phyloP scores from a whole-genome alignment of 2,113 vertebrate genomes.

The Lasiurus borealis region DNA sequence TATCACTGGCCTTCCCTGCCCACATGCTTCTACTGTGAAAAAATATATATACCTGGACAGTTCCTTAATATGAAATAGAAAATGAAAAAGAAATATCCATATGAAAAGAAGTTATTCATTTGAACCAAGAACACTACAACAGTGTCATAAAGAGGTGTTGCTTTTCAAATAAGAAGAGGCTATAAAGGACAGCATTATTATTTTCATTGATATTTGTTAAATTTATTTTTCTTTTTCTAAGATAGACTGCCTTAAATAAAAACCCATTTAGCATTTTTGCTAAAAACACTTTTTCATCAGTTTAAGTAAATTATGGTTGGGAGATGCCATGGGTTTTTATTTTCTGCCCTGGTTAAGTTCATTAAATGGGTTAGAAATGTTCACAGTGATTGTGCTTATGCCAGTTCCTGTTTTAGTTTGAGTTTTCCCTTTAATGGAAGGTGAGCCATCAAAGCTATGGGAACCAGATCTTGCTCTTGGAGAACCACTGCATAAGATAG shows the following conservation, averaged over 20 bases:
- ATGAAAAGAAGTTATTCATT: background rate
- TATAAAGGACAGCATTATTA: background rate
- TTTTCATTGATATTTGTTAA: background rate
- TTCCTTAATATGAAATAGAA: background rate
- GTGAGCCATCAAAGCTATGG: background rate
- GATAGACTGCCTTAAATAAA: background rate
- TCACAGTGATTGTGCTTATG: background rate
- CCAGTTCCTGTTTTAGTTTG: background rate
- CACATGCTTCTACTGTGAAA: background rate
- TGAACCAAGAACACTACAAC: background rate
- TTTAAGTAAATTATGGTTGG: background rate
- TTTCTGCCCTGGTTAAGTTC: background rate
- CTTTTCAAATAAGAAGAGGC: background rate
- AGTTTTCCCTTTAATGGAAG: background rate
- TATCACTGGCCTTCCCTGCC: background rate
- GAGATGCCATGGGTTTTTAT: background rate
- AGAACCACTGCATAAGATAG: background rate
- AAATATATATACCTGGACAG: background rate
- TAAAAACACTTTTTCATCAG: background rate
- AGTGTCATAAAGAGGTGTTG: background rate
- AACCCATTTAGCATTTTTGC: background rate
- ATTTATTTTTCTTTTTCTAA: background rate
- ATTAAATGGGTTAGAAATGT: background rate
- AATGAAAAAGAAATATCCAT: background rate
- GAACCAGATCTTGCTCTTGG: background rate